Evolutionary conservation across 2,113 vertebrate genomes (phyloP), one percentile per base, ranked within the genome.

Genomic region (Tetrax tetrax): DNA sequence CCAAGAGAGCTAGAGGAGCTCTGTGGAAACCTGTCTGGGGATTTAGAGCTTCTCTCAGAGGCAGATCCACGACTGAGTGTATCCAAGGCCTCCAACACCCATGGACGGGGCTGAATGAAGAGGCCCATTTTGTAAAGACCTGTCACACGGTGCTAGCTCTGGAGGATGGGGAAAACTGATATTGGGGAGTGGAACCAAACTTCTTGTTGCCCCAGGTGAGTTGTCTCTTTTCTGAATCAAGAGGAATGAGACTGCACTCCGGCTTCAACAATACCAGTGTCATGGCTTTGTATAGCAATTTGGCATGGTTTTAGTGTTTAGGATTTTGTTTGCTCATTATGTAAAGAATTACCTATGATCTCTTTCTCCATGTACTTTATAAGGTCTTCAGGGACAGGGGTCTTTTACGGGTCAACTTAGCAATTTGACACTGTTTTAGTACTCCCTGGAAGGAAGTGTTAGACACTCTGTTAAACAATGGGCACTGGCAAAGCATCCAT

Each of bases 131-230:
- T 96, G 96, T 90, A 97, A 70, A 81, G 92, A 66, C 53, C 95
- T 94, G 61, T 88, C 89, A 60, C 94, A 97, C 17, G 4, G 96
- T 97, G 98, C 51, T 43, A 69, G 5, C 93, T 7, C n/a, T 66
- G 70, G 2, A 3, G 1, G 0, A 69, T 84, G 60, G 88, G 35
- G 8, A 33, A 95, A 93, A 64, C 9, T 91, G 25, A 48, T 23
- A 4, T 97, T 96, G 94, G 98, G 95, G 53, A 94, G 45, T n/a
- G 97, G 98, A 74, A 98, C 96, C 37, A 83, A 78, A 72, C 92
- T 97, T 8, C 6, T 94, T 11, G 14, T 98, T 71, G 54, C 4
- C 31, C 76, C 95, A 93, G 96, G 97, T 97, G 94, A 97, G 95
- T 64, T 92, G 29, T n/a, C 37, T 77, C 82, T 31, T 75, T 18